A percentile compares a stretch with the other conserved stretches of the same genome.
phyloP scores from a whole-genome alignment of 2,113 vertebrate species.

The western clawed frog (Xenopus tropicalis) region UCB_Xtro_10.0 CM004451.2:74410501-74411000 shows the following conservation, averaged over 20 bases:
- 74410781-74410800: not conserved
- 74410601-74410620: not conserved
- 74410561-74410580: conserved; percentile 1
- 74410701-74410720: conserved; percentile 4
- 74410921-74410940: too few species aligned
- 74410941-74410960: too few species aligned
- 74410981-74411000: too few species aligned
- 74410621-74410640: not conserved
- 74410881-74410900: too few species aligned
- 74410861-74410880: too few species aligned
- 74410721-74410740: not conserved
- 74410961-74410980: too few species aligned
- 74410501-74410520: not conserved
- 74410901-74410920: too few species aligned
- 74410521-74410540: not conserved
- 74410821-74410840: too few species aligned
- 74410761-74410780: not conserved
- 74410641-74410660: not conserved
- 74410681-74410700: not conserved
- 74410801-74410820: too few species aligned
- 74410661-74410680: not conserved
- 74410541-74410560: too few species aligned
- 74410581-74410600: conserved; percentile 1
- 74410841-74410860: too few species aligned
- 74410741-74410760: not conserved